Evolutionary conservation across 2,797 vertebrate species (phyloP).

Genomic region (Mus minutoides): DNA sequence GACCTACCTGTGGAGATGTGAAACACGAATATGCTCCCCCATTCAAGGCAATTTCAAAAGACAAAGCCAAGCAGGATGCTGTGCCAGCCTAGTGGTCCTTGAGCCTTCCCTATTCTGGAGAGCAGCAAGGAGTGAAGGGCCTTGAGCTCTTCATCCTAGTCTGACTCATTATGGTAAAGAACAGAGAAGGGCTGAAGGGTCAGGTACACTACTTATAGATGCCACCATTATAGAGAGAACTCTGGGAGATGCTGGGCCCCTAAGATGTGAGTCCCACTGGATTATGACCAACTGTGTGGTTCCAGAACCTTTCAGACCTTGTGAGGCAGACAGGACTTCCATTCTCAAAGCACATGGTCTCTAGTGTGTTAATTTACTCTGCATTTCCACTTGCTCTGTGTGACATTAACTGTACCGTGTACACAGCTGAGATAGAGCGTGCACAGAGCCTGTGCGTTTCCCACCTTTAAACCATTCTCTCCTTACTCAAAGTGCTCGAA

Average conservation of each 20-base stretch:
- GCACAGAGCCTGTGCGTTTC: background rate
- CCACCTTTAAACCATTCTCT: background rate
- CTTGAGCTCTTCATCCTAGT: background rate
- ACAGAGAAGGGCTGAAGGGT: background rate
- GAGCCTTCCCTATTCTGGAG: background rate
- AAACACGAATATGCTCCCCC: background rate
- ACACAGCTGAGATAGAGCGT: background rate
- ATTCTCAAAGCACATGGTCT: background rate
- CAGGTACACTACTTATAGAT: background rate
- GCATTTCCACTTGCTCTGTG: constrained; percentile 1
- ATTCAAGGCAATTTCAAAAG: background rate
- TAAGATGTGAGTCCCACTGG: background rate
- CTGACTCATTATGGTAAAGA: no score
- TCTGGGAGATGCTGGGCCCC: background rate
- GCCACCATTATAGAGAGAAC: background rate
- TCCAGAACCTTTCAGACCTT: background rate
- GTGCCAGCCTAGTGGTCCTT: background rate
- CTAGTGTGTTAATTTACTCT: background rate
- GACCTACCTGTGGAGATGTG: background rate
- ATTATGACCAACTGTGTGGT: fast-evolving
- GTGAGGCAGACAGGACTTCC: background rate
- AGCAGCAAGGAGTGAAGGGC: background rate
- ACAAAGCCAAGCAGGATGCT: background rate
- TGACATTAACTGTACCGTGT: background rate
- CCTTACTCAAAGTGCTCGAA: background rate